Base-by-base conservation (phyloP, 2,797 vertebrate species). In the Pterois miles region DNA sequence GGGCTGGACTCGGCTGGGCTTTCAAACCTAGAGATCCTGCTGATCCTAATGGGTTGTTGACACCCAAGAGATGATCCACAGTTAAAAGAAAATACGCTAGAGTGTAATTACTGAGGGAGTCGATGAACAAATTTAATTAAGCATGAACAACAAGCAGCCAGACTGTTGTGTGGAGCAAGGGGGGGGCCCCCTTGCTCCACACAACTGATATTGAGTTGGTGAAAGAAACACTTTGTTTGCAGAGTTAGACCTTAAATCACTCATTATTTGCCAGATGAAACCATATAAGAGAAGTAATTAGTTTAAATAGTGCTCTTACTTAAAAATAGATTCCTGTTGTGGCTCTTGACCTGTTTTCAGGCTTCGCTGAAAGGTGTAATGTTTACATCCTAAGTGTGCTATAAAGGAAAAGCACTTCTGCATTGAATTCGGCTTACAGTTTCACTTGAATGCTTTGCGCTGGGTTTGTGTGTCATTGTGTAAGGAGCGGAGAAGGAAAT, bases 111-210 rank as follows among this genome's bases (percentile, higher is more conserved):
- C 80, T 13, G 27, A 64, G 60, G 65, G 63, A 88, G 85, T 90
- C 82, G 50, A 91, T 91, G 76, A 88, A 83, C 82, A 88, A 74
- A 93, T 91, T 86, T 85, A 89, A 93, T 92, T 89, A 91, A 82
- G 74, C 81, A 72, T 83, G 78, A 85, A 90, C 87, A 90, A 85
- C 88, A 91, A 88, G 83, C 76, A 84, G 79, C 70, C 76, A 70
- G 64, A 71, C 29, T 74, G 76, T 56, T 74, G 63, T 36, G n/a
- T n/a, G n/a, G n/a, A n/a, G n/a, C n/a, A n/a, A n/a, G n/a, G n/a
- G n/a, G n/a, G 62, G 69, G 68, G 54, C 29, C 36, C 62, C 48
- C 29, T 59, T 16, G 43, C 60, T 81, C 76, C 25, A 73, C 25
- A 73, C 65, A 78, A 82, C 63, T 58, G 27, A 40, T 82, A 48